These are phyloP conservation scores for Antitype chi DNA, from an alignment of 2,888 invertebrate species.

Conservation along the genomic window DNA sequence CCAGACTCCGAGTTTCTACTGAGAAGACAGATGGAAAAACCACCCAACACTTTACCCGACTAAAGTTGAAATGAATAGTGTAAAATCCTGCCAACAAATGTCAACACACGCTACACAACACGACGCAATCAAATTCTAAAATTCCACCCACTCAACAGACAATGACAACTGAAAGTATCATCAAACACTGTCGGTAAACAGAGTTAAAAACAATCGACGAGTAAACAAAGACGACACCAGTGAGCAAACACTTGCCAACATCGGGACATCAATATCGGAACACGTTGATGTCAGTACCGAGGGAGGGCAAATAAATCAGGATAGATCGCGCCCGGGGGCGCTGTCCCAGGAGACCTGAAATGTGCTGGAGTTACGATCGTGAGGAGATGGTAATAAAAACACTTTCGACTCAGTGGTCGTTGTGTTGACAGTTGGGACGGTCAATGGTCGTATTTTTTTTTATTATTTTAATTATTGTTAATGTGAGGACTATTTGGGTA, in stretches of 20 bases:
- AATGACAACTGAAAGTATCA: slow-evolving; percentile 59
- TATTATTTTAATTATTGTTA: no score
- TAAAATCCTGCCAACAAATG: not conserved
- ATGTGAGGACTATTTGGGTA: no score
- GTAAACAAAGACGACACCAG: slow-evolving; percentile 79
- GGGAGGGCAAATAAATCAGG: slow-evolving; percentile 82
- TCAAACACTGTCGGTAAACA: slow-evolving; percentile 59
- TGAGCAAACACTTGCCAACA: slow-evolving; percentile 76
- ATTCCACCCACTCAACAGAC: slow-evolving; percentile 46
- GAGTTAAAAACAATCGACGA: slow-evolving; percentile 75
- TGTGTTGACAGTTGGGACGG: not conserved
- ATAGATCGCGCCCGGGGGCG: slow-evolving; percentile 75
- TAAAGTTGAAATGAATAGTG: not conserved
- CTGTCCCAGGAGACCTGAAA: slow-evolving; percentile 74
- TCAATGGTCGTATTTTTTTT: not conserved
- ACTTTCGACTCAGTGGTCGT: not conserved
- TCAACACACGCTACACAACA: not conserved
- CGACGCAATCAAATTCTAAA: slow-evolving; percentile 47
- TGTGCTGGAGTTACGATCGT: slow-evolving; percentile 26
- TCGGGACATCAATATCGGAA: slow-evolving; percentile 57
- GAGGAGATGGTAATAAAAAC: slow-evolving; percentile 54
- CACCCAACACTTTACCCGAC: not conserved
- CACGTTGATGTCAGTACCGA: slow-evolving; percentile 39
- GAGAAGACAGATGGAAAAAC: not conserved
- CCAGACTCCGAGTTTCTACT: not conserved